Evolutionary conservation across 2,797 vertebrate species (phyloP).

Genomic region (Telmatherina bonti): DNA sequence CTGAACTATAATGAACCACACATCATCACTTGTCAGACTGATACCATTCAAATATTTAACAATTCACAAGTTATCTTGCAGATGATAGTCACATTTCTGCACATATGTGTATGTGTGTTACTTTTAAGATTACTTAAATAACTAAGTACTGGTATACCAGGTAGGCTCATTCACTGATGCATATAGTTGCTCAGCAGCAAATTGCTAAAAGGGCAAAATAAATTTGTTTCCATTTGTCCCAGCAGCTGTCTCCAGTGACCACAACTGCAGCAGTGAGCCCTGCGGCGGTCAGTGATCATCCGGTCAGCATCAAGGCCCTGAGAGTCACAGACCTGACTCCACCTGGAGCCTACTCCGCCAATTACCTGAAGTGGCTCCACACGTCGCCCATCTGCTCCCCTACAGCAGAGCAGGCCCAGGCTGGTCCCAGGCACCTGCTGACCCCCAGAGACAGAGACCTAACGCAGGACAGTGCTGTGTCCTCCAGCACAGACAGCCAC

Average conservation of each 20-base stretch:
- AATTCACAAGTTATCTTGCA: not conserved
- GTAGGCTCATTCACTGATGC: not conserved
- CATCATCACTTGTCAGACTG: not conserved
- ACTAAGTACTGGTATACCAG: not conserved
- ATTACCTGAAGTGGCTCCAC: slow-evolving; percentile 86
- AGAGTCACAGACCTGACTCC: slow-evolving; percentile 79
- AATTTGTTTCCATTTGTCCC: slow-evolving; percentile 6
- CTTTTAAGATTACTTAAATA: too few relatives aligned
- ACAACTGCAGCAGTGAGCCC: slow-evolving; percentile 47
- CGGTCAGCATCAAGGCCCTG: slow-evolving; percentile 67
- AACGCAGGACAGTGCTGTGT: slow-evolving; percentile 85
- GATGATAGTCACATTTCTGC: not conserved
- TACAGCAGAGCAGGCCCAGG: slow-evolving; percentile 73
- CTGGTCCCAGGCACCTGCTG: slow-evolving; percentile 66
- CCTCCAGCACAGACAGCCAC: slow-evolving; percentile 84
- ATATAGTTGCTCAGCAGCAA: not conserved
- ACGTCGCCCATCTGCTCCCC: slow-evolving; percentile 84
- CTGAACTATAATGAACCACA: not conserved
- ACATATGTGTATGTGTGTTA: not conserved
- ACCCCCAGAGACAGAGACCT: slow-evolving; percentile 72
- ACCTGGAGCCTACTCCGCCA: slow-evolving; percentile 79
- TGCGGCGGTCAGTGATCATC: slow-evolving; percentile 45
- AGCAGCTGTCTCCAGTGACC: slow-evolving; percentile 72
- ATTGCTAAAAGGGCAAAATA: not conserved
- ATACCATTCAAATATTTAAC: not conserved